Conservation (phyloP, 2,797 vertebrate species). For the Periparus ater region DNA sequence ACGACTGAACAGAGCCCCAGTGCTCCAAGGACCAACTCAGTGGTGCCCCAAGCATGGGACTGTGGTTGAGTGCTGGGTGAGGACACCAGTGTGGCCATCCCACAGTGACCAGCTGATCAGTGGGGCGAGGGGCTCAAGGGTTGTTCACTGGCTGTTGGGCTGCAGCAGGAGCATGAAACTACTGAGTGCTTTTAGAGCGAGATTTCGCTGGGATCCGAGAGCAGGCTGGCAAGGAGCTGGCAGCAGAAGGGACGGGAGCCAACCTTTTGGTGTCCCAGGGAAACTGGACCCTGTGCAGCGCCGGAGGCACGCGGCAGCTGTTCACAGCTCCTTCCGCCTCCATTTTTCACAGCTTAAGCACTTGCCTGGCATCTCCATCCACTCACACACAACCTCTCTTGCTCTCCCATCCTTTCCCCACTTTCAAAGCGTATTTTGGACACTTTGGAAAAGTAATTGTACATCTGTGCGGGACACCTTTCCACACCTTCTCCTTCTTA, state of each 20-base stretch:
- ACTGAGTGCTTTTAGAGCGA: rapidly evolving
- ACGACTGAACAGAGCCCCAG: rapidly evolving
- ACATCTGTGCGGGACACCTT: rapidly evolving
- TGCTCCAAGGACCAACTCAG: rapidly evolving
- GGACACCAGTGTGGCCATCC: background rate
- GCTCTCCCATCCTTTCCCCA: background rate
- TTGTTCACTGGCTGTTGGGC: background rate
- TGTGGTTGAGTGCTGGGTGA: rapidly evolving
- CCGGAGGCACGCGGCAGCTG: background rate
- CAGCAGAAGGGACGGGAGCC: background rate
- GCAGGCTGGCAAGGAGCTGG: background rate
- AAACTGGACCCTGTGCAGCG: background rate
- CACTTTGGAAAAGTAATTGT: background rate
- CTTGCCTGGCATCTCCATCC: background rate
- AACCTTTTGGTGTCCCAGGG: background rate
- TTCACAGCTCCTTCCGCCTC: slow-evolving; percentile 29
- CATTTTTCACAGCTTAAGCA: slow-evolving; percentile 53
- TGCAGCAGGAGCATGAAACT: rapidly evolving
- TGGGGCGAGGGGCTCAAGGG: rapidly evolving
- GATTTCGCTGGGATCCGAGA: rapidly evolving
- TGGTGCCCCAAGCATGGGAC: rapidly evolving
- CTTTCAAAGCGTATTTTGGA: background rate
- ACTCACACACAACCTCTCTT: background rate
- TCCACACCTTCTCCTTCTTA: background rate
- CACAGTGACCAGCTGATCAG: rapidly evolving